Percentiles rank a stretch among this genome's conserved stretches.
Evolutionary conservation across 2,888 invertebrate genomes (phyloP).

Genomic region (Petrolisthes manimaculis): DNA sequence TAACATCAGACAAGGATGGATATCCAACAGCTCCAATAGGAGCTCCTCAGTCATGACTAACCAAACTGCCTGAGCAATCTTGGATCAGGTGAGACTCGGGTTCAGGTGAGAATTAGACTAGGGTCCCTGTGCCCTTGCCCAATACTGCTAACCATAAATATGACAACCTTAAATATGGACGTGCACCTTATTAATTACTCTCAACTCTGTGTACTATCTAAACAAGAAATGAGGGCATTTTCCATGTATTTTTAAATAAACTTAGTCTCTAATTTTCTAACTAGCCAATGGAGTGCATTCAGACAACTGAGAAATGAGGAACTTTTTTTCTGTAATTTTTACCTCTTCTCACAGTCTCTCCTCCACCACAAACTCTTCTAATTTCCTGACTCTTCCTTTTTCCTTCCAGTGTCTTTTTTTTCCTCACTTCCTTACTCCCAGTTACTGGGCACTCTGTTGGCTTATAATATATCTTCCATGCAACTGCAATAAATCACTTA

Average conservation of each 20-base stretch:
- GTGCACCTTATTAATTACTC: constrained; percentile 20
- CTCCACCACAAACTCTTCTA: too few species aligned
- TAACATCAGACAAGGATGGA: too few species aligned
- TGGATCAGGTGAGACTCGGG: constrained; percentile 25
- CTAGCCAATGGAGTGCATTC: background rate
- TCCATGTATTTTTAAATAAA: background rate
- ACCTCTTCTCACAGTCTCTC: too few species aligned
- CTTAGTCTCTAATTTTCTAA: background rate
- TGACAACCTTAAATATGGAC: constrained; percentile 33
- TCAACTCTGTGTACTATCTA: background rate
- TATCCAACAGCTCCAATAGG: too few species aligned
- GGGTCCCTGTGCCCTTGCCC: background rate
- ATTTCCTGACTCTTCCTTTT: background rate
- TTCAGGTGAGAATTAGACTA: too few species aligned
- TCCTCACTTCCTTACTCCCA: background rate
- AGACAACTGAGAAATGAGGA: background rate
- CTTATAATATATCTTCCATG: constrained; percentile 7
- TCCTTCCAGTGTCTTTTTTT: background rate
- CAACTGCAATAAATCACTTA: constrained; percentile 18
- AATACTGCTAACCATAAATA: background rate
- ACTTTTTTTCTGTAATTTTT: background rate
- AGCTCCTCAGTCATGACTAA: background rate
- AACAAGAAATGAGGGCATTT: background rate
- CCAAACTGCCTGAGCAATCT: constrained; percentile 2
- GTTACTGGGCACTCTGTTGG: background rate